These are phyloP conservation scores for Urocolius indicus DNA, from an alignment of 2,113 vertebrate genomes.

Conservation along the genomic window DNA sequence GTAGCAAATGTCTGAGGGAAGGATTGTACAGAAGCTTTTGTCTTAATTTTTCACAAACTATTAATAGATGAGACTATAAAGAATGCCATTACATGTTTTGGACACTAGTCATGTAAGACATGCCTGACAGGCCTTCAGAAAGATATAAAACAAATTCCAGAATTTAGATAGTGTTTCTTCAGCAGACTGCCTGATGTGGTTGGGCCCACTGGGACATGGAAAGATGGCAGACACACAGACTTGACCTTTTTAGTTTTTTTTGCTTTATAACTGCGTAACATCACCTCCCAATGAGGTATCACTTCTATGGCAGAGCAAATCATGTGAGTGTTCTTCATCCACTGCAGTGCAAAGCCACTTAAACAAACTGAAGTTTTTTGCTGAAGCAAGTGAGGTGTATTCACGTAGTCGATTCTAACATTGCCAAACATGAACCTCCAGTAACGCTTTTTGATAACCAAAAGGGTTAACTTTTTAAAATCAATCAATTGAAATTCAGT, in stretches of 20 bases:
- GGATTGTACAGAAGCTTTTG: not conserved
- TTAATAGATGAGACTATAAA: not conserved
- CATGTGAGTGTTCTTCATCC: not conserved
- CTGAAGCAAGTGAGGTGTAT: not conserved
- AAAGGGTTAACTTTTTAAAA: not conserved
- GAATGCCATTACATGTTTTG: not conserved
- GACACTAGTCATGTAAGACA: not conserved
- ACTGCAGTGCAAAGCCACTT: not conserved
- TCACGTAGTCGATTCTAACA: not conserved
- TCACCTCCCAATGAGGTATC: not conserved
- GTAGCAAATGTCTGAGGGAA: not conserved
- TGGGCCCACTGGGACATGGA: not conserved
- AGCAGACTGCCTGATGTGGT: not conserved
- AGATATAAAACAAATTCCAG: not conserved
- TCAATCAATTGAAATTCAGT: not conserved
- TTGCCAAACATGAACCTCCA: not conserved
- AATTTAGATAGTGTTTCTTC: not conserved
- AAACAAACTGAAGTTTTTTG: not conserved
- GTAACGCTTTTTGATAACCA: not conserved
- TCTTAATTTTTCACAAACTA: not conserved
- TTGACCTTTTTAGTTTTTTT: not conserved
- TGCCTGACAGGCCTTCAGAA: not conserved
- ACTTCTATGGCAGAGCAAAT: not conserved
- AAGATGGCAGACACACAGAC: not conserved
- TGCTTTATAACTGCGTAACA: not conserved